Evolutionary conservation across 2,797 vertebrate genomes (phyloP).

Genomic region (Pangasius djambal): DNA sequence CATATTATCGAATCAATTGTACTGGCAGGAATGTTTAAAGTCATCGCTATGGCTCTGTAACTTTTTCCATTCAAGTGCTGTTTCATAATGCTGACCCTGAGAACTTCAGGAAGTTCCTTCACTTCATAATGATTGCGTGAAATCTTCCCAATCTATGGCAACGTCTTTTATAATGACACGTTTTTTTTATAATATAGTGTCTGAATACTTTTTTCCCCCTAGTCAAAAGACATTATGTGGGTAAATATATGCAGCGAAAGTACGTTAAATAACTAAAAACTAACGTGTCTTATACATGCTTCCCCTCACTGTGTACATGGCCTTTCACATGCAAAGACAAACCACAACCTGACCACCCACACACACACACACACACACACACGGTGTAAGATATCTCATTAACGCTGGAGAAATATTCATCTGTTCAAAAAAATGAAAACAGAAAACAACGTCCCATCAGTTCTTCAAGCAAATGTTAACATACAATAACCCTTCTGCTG

Average conservation of each 20-base stretch:
- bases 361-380: neutral
- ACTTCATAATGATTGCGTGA: neutral
- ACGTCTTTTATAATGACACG: neutral
- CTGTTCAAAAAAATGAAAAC: neutral
- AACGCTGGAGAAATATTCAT: neutral
- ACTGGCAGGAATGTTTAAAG: neutral
- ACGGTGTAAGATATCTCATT: neutral
- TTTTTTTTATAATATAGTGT: neutral
- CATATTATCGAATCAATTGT: neutral
- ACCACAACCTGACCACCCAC: neutral
- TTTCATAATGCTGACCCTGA: neutral
- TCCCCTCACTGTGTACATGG: neutral
- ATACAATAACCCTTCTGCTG: neutral
- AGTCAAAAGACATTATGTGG: neutral
- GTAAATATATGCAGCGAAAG: neutral
- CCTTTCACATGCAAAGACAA: neutral
- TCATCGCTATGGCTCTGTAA: neutral
- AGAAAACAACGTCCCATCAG: neutral
- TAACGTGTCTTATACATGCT: neutral
- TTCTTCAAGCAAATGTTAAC: neutral
- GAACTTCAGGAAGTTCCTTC: neutral
- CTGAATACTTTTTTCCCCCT: neutral
- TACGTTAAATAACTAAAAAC: neutral
- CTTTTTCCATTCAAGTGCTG: neutral
- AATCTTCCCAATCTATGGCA: neutral